Conservation (phyloP, 2,797 vertebrate species). For the Diglossa cyanea region DNA sequence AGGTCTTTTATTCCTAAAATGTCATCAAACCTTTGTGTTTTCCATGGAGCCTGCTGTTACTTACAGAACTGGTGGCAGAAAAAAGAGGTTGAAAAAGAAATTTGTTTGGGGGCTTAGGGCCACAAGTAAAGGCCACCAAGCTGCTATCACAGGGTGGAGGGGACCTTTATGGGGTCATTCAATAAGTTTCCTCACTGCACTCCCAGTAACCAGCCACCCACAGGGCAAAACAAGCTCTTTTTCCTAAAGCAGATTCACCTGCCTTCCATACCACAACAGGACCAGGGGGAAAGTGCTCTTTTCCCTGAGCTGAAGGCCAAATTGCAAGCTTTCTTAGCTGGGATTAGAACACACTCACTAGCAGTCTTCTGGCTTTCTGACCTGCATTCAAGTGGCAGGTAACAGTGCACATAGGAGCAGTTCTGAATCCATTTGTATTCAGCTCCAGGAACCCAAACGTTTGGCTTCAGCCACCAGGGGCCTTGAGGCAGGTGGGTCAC, state of each 20-base stretch:
- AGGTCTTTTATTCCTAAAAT: not conserved
- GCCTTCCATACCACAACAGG: not conserved
- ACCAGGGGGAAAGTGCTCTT: rapidly evolving
- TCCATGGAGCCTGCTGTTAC: not conserved
- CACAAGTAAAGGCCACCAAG: not conserved
- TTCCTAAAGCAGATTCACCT: not conserved
- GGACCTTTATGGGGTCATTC: not conserved
- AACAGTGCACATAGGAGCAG: rapidly evolving
- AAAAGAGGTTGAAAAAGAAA: not conserved
- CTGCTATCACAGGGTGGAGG: not conserved
- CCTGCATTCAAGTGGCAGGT: not conserved
- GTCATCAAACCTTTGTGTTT: not conserved
- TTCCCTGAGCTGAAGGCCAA: not conserved
- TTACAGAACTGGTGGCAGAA: not conserved
- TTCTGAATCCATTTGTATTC: not conserved
- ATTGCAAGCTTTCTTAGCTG: not conserved
- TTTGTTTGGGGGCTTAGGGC: not conserved
- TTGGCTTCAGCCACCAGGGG: not conserved
- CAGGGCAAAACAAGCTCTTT: not conserved
- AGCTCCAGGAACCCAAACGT: not conserved
- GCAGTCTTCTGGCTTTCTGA: not conserved
- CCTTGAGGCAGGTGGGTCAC: not conserved
- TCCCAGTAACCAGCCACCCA: not conserved
- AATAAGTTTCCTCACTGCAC: not conserved
- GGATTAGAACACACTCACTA: not conserved